Percentiles rank a stretch among this genome's conserved stretches.
Evolutionary conservation across 2,113 vertebrate genomes (phyloP).

Genomic region (Stigmatopora nigra): DNA sequence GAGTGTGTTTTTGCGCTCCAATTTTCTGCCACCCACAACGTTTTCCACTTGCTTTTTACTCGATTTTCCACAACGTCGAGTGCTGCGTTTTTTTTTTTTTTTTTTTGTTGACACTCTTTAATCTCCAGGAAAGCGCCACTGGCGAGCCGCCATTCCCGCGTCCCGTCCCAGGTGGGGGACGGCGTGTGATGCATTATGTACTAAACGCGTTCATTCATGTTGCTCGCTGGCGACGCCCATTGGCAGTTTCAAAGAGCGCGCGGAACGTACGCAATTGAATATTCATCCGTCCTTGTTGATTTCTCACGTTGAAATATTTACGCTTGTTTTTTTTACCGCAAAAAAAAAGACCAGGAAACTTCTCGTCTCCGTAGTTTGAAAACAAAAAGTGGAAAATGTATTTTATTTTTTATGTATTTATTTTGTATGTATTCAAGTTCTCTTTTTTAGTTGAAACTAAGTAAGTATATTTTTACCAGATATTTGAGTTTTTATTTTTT

Average conservation of each 20-base stretch:
- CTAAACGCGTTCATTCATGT: conserved; percentile 56
- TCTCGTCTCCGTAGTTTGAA: conserved; percentile 10
- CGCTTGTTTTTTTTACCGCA: conserved; percentile 64
- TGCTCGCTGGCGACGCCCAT: conserved; percentile 45
- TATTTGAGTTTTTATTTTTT: no score
- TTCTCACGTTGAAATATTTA: conserved; percentile 67
- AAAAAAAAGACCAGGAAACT: conserved; percentile 61
- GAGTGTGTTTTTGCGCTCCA: no score
- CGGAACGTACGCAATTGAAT: conserved; percentile 65
- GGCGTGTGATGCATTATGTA: conserved; percentile 58
- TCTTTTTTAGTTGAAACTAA: no score
- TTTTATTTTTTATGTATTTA: no score
- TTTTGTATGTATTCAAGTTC: no score
- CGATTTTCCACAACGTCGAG: conserved; percentile 12
- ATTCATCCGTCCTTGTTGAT: conserved; percentile 70
- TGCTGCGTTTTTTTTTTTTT: background rate
- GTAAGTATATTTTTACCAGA: no score
- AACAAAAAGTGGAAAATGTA: no score
- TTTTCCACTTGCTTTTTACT: conserved; percentile 5
- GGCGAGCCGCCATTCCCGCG: conserved; percentile 4
- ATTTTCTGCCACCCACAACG: background rate
- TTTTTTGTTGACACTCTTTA: conserved; percentile 13
- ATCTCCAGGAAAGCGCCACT: conserved; percentile 35
- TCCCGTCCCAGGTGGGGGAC: conserved; percentile 20
- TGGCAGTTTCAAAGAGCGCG: conserved; percentile 62